phyloP scores from a whole-genome alignment of 2,888 invertebrate genomes.

The Drosophila niveifrons region DNA sequence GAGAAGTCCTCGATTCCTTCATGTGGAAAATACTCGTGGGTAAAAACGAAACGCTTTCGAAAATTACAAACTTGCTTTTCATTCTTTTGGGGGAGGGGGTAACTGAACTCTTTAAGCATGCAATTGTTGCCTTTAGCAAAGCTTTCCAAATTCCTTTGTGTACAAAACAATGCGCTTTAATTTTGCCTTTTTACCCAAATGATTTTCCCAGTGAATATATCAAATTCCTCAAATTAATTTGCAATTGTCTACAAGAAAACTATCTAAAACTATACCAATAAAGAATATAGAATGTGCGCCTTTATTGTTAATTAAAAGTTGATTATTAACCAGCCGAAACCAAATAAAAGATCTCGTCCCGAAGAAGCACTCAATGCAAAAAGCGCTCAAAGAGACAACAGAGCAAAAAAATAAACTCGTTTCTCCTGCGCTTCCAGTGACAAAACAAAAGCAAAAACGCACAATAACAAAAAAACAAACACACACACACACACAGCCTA shows the following conservation, averaged over 20 bases:
- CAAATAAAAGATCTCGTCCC: constrained; percentile 41
- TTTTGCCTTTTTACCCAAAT: background rate
- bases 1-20: constrained; percentile 52
- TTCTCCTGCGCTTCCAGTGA: constrained; percentile 67
- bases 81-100: constrained; percentile 6
- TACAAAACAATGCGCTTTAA: constrained; percentile 21
- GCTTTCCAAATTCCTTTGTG: constrained; percentile 1
- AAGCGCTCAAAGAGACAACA: constrained; percentile 37
- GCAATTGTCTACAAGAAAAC: constrained; percentile 43
- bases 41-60: constrained; percentile 37
- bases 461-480: constrained; percentile 24
- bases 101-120: constrained; percentile 34
- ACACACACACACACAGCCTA: constrained; percentile 16
- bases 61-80: constrained; percentile 49
- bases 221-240: constrained; percentile 56
- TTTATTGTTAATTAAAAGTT: constrained; percentile 63
- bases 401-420: constrained; percentile 56
- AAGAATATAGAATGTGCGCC: background rate
- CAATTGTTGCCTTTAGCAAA: background rate
- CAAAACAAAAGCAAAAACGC: constrained; percentile 49
- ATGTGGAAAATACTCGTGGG: constrained; percentile 62
- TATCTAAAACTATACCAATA: constrained; percentile 13
- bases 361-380: constrained; percentile 10
- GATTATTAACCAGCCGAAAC: constrained; percentile 38
- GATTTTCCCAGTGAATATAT: constrained; percentile 40